A percentile compares a stretch with the other conserved stretches of the same genome.
phyloP scores from a whole-genome alignment of 2,113 vertebrate species.

The Thamnophis sirtalis region DNA sequence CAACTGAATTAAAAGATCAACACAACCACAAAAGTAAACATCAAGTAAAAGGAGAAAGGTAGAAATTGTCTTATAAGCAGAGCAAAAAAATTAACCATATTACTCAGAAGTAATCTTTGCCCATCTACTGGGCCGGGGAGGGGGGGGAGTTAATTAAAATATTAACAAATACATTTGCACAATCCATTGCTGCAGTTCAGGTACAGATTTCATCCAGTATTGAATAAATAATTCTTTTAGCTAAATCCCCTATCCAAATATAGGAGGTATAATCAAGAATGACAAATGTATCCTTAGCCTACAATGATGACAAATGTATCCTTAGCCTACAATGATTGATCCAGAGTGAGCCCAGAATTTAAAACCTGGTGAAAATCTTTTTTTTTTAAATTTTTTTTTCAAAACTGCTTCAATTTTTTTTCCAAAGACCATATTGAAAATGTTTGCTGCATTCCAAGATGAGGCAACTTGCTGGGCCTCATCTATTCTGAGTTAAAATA shows the following conservation, averaged over 20 bases:
- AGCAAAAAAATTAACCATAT: not conserved
- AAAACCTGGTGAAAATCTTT: not conserved
- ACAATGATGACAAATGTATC: not conserved
- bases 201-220: not conserved
- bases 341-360: not conserved
- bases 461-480: not conserved
- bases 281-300: not conserved
- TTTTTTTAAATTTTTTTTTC: not conserved
- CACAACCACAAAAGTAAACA: not conserved
- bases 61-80: not conserved
- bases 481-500: not conserved
- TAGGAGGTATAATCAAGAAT: not conserved
- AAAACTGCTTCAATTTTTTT: not conserved
- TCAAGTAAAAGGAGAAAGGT: not conserved
- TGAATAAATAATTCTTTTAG: not conserved
- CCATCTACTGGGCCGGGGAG: not conserved
- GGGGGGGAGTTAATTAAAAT: not conserved
- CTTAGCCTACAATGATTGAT: not conserved
- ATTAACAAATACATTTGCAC: not conserved
- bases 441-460: not conserved
- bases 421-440: not conserved
- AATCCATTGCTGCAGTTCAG: not conserved
- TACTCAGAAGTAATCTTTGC: not conserved
- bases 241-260: not conserved
- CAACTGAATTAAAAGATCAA: not conserved